These are phyloP conservation scores for Cyanoliseus patagonus DNA, from an alignment of 2,113 vertebrate genomes.

Conservation along the genomic window DNA sequence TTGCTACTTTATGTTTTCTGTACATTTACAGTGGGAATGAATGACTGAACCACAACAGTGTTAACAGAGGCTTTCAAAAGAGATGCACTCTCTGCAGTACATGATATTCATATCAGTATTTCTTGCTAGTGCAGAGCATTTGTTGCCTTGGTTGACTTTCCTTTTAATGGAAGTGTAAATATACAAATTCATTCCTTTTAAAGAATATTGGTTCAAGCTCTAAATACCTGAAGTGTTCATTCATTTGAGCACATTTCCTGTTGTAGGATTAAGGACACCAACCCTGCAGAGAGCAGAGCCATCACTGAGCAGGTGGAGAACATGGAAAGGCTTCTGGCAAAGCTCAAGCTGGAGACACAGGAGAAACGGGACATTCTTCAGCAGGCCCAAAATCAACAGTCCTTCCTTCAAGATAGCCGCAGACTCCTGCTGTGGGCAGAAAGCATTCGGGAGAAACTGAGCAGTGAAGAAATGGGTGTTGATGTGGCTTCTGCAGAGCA, in stretches of 20 bases:
- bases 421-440: constrained; percentile 76
- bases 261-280: constrained; percentile 82
- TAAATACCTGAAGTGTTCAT: background rate
- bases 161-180: background rate
- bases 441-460: constrained; percentile 71
- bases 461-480: constrained; percentile 70
- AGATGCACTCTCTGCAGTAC: background rate
- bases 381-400: constrained; percentile 60
- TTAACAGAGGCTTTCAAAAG: background rate
- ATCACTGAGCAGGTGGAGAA: constrained; percentile 79
- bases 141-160: background rate
- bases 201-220: background rate
- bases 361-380: constrained; percentile 54
- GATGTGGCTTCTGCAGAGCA: constrained; percentile 78
- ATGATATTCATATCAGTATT: background rate
- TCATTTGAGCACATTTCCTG: background rate
- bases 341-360: constrained; percentile 67
- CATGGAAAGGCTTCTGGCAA: constrained; percentile 78
- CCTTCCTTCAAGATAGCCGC: constrained; percentile 78
- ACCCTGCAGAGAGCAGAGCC: constrained; percentile 76
- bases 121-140: background rate
- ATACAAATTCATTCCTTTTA: background rate
- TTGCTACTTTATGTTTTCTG: background rate
- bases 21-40: background rate
- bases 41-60: background rate